These are phyloP conservation scores for Corynorhinus townsendii DNA, from an alignment of 2,113 vertebrate genomes.

Conservation along the genomic window DNA sequence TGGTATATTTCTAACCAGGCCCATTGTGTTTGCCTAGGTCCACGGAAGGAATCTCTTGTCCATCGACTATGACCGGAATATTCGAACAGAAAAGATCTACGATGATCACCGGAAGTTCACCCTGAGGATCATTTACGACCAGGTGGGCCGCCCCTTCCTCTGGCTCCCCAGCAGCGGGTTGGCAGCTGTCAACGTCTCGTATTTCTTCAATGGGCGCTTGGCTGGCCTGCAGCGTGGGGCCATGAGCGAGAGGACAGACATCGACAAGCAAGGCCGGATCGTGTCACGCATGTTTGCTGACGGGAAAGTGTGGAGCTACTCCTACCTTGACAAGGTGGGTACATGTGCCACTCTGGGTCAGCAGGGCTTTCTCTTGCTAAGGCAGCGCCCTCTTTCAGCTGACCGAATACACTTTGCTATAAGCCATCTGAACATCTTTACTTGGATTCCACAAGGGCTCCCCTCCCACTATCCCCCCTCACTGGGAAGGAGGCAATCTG, in stretches of 20 bases:
- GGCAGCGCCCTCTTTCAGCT: neutral
- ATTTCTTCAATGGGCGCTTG: constrained; percentile 92
- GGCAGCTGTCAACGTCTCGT: constrained; percentile 96
- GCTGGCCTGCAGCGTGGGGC: constrained; percentile 95
- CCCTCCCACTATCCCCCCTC: neutral
- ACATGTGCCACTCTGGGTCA: accelerated
- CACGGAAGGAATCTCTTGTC: constrained; percentile 96
- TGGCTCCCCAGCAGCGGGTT: constrained; percentile 98
- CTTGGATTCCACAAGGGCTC: neutral
- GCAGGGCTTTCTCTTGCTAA: accelerated
- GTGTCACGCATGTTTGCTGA: constrained; percentile 94
- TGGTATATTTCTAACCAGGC: neutral
- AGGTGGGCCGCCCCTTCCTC: constrained; percentile 94
- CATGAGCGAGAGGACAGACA: constrained; percentile 96
- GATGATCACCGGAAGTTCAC: constrained; percentile 98
- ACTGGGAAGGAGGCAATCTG: neutral
- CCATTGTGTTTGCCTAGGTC: constrained; percentile 81
- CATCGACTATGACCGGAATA: constrained; percentile 98
- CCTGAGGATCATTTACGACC: constrained; percentile 95
- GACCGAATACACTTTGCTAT: neutral
- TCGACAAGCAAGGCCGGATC: constrained; percentile 93
- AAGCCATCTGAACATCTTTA: neutral
- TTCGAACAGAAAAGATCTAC: constrained; percentile 98
- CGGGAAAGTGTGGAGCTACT: constrained; percentile 98
- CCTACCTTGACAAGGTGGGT: constrained; percentile 96